Conservation (phyloP, 2,888 invertebrate genomes). For the Trachelus iudaicus region DNA sequence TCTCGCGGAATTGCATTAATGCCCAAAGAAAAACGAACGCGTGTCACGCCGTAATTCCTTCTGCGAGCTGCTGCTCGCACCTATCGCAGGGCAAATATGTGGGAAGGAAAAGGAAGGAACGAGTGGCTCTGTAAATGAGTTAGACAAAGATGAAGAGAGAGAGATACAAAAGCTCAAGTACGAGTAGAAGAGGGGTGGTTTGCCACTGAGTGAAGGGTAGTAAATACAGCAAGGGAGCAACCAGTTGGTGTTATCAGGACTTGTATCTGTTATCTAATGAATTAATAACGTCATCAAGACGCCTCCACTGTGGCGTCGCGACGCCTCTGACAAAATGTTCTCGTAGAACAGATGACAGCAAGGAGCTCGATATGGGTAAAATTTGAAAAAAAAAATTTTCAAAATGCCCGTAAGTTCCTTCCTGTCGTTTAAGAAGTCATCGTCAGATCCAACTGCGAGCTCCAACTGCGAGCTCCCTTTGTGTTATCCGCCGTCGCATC, state of each 20-base stretch:
- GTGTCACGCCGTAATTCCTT: not conserved
- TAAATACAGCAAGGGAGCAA: not conserved
- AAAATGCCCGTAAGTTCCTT: not conserved
- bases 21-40: slow-evolving; percentile 12
- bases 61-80: not conserved
- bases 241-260: not conserved
- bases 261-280: not conserved
- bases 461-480: not conserved
- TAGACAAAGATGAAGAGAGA: not conserved
- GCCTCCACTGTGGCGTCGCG: not conserved
- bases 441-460: not conserved
- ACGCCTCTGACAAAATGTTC: not conserved
- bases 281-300: not conserved
- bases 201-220: not conserved
- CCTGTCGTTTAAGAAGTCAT: not conserved
- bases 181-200: not conserved
- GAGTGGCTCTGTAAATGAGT: not conserved
- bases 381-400: not conserved
- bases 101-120: not conserved
- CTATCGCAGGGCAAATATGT: not conserved
- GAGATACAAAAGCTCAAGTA: not conserved
- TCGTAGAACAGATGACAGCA: not conserved
- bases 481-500: not conserved
- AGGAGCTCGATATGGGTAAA: no score
- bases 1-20: not conserved